These are phyloP conservation scores for Hyla sarda DNA, from an alignment of 2,113 vertebrate genomes.

Conservation along the genomic window DNA sequence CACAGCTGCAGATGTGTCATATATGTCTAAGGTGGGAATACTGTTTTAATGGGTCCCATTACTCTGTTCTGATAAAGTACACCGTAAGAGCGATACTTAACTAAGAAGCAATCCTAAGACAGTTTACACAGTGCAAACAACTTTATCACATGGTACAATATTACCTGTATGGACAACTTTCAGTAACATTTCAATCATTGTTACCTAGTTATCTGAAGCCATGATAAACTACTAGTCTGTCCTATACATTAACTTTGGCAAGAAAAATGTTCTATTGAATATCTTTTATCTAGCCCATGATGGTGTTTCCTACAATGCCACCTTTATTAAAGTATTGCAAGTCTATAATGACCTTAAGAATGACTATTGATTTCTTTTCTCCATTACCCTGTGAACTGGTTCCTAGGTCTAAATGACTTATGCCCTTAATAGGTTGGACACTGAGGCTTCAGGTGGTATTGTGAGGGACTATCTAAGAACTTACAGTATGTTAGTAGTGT, in stretches of 20 bases:
- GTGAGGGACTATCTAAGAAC: constrained; percentile 31
- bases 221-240: constrained; percentile 15
- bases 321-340: constrained; percentile 45
- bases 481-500: background rate
- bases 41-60: background rate
- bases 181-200: constrained; percentile 19
- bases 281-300: constrained; percentile 32
- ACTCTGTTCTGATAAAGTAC: background rate
- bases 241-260: constrained; percentile 28
- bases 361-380: constrained; percentile 55
- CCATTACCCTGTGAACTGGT: constrained; percentile 40
- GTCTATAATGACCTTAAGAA: constrained; percentile 54
- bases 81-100: background rate
- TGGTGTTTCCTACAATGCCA: constrained; percentile 26
- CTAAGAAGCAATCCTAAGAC: background rate
- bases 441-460: constrained; percentile 7
- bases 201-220: background rate
- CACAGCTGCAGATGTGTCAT: too few species aligned
- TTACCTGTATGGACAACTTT: background rate
- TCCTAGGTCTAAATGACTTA: constrained; percentile 43
- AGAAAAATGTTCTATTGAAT: constrained; percentile 23
- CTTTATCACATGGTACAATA: background rate
- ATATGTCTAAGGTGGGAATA: too few species aligned
- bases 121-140: background rate
- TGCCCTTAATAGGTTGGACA: constrained; percentile 15